Evolutionary conservation across 2,797 vertebrate species (phyloP), one percentile per base, ranked within the genome.

Genomic region (Sebastes matsubarae): DNA sequence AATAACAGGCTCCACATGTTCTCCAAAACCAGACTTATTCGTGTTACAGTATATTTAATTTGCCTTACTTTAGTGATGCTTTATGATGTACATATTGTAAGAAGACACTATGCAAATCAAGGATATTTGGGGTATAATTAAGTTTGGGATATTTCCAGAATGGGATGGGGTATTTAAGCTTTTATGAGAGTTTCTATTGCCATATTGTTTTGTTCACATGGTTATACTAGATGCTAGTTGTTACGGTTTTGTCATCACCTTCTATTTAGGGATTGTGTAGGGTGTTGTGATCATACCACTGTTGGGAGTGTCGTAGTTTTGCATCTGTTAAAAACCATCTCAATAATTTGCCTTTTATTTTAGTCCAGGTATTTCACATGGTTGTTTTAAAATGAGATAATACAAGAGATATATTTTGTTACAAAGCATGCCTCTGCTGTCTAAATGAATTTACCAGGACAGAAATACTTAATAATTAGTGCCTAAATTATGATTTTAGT

Each of bases 141-240:
- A 57, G 61, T 88, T 79, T 77, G 70, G 68, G 13, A 80, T 90
- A 89, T 87, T 87, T 91, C 93, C 73, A 85, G 66, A 82, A 65
- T 9, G 92, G 90, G 75, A 79, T 69, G 80, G 93, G 92, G 92
- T 95, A 95, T 95, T 95, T 94, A 94, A 93, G 50, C 50, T 52
- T 52, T 52, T 52, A n/a, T 2, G 50, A 46, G 72, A 75, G 63
- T 87, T 87, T 91, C 66, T 90, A 75, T 86, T 90, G 90, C 81
- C 76, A 83, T 90, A 65, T 82, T 78, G 8, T 38, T 18, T 65
- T 60, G 61, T 77, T 36, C 60, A 52, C 10, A 68, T 16, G 57
- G 50, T 81, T 72, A 20, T 71, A 72, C 32, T 75, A 42, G 18
- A 70, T 16, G 29, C 22, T 79, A 79, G 55, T 59, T 69, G 58